Evolutionary conservation across 2,113 vertebrate genomes (phyloP).

Genomic region (Hyla sarda): DNA sequence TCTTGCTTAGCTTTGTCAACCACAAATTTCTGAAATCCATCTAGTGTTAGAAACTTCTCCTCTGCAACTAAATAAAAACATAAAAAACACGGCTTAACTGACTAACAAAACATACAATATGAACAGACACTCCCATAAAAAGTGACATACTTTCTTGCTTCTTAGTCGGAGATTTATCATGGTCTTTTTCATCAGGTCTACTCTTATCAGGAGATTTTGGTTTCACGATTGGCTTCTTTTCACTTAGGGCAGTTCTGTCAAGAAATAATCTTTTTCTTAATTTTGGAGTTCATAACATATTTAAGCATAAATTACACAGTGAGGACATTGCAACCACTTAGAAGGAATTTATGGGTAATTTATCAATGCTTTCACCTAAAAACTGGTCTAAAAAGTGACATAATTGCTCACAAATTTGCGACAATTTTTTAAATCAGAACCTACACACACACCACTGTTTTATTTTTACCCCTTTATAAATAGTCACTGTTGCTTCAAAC

Average conservation of each 20-base stretch:
- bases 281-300: neutral
- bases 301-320: no score
- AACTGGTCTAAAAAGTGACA: no score
- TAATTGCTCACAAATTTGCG: no score
- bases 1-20: slow-evolving; percentile 95
- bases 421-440: no score
- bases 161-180: slow-evolving; percentile 94
- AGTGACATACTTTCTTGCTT: slow-evolving; percentile 86
- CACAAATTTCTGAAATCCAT: slow-evolving; percentile 94
- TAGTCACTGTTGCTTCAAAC: no score
- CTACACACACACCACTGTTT: no score
- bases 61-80: slow-evolving; percentile 80
- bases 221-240: slow-evolving; percentile 93
- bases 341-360: no score
- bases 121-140: neutral
- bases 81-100: neutral
- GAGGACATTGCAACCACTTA: no score
- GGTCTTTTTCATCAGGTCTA: slow-evolving; percentile 93
- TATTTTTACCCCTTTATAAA: no score
- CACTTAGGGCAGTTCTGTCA: slow-evolving; percentile 90
- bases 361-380: no score
- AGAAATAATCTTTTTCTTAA: neutral
- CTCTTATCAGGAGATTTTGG: slow-evolving; percentile 95
- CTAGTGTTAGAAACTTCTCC: slow-evolving; percentile 93
- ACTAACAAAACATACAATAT: neutral